phyloP scores from a whole-genome alignment of 1,140 invertebrate genomes.

The Tetragnatha versicolor region DNA sequence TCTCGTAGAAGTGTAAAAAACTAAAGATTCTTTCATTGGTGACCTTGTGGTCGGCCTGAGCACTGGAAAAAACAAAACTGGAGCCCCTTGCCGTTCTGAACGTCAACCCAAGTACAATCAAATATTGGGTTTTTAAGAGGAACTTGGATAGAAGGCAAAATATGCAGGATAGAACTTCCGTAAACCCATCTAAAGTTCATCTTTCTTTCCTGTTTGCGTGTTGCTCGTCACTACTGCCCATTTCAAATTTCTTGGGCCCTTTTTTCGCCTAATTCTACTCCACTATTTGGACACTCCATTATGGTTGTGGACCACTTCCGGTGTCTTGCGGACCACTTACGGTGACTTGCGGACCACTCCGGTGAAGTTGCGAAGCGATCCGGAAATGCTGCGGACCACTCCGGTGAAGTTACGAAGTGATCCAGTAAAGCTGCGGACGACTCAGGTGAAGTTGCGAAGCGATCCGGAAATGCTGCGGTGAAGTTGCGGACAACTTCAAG shows the following conservation, averaged over 20 bases:
- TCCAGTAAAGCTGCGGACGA: too few species aligned
- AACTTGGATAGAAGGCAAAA: constrained; percentile 87
- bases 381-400: too few species aligned
- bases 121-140: constrained; percentile 97
- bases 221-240: background rate
- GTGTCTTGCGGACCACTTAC: too few species aligned
- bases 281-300: constrained; percentile 4
- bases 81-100: constrained; percentile 97
- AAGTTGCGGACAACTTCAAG: too few species aligned
- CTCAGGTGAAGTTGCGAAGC: too few species aligned
- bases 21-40: constrained; percentile 99
- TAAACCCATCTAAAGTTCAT: constrained; percentile 68
- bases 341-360: too few species aligned
- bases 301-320: too few species aligned
- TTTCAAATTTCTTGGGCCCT: background rate
- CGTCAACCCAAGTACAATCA: constrained; percentile 99
- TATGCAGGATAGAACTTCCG: constrained; percentile 96
- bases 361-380: too few species aligned
- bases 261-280: background rate
- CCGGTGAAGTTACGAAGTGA: too few species aligned
- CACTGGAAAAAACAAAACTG: constrained; percentile 99
- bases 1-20: constrained; percentile 97
- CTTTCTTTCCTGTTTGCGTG: constrained; percentile 14
- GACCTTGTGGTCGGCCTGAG: constrained; percentile 96
- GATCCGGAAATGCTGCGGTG: too few species aligned